phyloP scores from a whole-genome alignment of 2,888 invertebrate genomes.

The Melanchra persicariae region DNA sequence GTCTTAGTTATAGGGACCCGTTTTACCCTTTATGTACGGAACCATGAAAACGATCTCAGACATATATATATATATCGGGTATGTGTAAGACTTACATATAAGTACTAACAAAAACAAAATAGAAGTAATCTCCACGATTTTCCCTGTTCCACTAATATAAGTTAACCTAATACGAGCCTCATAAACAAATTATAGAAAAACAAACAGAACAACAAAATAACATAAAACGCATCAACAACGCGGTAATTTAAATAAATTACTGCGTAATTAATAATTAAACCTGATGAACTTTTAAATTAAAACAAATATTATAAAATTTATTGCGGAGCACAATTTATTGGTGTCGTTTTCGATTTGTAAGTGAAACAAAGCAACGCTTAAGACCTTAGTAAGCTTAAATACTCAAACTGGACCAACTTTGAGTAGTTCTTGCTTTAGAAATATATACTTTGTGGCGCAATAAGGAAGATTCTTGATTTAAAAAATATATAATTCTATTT shows the following conservation, averaged over 20 bases:
- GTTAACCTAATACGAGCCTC: slow-evolving; percentile 74
- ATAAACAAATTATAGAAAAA: slow-evolving; percentile 82
- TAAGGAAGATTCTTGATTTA: too few species aligned
- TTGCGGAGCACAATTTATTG: neutral
- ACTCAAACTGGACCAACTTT: too few species aligned
- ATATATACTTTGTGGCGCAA: too few species aligned
- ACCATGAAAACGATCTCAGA: too few species aligned
- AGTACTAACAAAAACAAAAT: neutral
- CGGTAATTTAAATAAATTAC: slow-evolving; percentile 63
- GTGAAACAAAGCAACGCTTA: neutral
- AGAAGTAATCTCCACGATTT: slow-evolving; percentile 67
- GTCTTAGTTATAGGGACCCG: too few species aligned
- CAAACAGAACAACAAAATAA: slow-evolving; percentile 78
- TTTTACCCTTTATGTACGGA: too few species aligned
- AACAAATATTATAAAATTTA: slow-evolving; percentile 39
- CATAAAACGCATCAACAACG: slow-evolving; percentile 72
- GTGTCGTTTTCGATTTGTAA: neutral
- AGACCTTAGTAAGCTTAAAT: too few species aligned
- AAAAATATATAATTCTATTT: too few species aligned
- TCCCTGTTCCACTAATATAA: slow-evolving; percentile 75
- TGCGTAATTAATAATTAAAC: slow-evolving; percentile 56
- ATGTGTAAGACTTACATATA: too few species aligned
- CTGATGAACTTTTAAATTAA: slow-evolving; percentile 44
- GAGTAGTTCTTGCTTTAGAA: too few species aligned
- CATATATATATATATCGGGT: too few species aligned